Evolutionary conservation across 2,888 invertebrate species (phyloP).

Genomic region (Andrena trimmerana): DNA sequence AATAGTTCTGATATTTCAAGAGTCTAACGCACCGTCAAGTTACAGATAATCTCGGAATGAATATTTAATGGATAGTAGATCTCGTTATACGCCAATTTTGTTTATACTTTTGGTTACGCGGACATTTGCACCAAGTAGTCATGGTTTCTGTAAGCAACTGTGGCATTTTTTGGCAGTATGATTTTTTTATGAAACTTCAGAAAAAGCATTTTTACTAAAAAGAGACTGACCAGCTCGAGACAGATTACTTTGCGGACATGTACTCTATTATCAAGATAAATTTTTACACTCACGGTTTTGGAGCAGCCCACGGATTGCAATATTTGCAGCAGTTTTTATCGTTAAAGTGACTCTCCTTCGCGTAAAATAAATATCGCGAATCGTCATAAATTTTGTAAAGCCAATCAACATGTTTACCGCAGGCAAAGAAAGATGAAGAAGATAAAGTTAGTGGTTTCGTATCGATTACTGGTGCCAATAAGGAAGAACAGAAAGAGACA

Average conservation of each 20-base stretch:
- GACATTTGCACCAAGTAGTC: neutral
- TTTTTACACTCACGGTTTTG: too few relatives aligned
- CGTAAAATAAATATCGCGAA: neutral
- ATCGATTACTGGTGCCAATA: slow-evolving; percentile 86
- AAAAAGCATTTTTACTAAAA: too few relatives aligned
- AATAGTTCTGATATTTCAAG: neutral
- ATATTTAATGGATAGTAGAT: neutral
- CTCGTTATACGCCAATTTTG: neutral
- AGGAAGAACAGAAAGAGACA: slow-evolving; percentile 88
- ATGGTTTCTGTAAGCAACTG: too few relatives aligned
- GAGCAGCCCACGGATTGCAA: neutral
- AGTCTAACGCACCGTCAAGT: neutral
- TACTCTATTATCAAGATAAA: too few relatives aligned
- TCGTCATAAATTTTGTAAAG: neutral
- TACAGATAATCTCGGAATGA: neutral
- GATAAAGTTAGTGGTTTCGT: slow-evolving; percentile 87
- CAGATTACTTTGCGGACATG: too few relatives aligned
- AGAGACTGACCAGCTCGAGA: too few relatives aligned
- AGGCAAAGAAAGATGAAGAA: slow-evolving; percentile 87
- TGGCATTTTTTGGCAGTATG: too few relatives aligned
- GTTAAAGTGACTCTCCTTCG: neutral
- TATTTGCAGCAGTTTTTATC: neutral
- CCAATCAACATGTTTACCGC: slow-evolving; percentile 44
- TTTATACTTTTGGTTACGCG: neutral
- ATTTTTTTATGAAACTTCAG: too few relatives aligned